phyloP scores from a whole-genome alignment of 2,888 invertebrate species.

The Andrena dorsata region DNA sequence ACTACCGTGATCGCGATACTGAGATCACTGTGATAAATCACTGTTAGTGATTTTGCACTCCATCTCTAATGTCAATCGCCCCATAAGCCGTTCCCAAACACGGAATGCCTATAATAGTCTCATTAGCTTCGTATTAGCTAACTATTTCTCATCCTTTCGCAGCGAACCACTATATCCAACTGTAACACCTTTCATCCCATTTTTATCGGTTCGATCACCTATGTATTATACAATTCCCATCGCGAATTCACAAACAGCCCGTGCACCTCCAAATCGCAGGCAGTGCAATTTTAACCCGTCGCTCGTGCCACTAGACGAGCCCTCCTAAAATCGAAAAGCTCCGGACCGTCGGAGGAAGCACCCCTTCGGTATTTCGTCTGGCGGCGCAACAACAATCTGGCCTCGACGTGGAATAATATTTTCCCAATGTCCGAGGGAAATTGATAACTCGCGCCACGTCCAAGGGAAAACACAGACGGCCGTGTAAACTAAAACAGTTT shows the following conservation, averaged over 20 bases:
- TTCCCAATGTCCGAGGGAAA: constrained; percentile 67
- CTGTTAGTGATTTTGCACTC: no score
- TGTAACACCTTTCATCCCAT: no score
- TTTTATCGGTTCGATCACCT: no score
- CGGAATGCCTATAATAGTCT: no score
- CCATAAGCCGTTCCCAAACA: no score
- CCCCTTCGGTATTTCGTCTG: constrained; percentile 52
- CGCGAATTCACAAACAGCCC: not conserved
- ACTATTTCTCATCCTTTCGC: no score
- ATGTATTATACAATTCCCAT: not conserved
- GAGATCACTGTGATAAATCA: no score
- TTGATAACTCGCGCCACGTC: constrained; percentile 64
- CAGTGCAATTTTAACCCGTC: not conserved
- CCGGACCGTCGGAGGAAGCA: constrained; percentile 2
- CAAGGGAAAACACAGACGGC: constrained; percentile 66
- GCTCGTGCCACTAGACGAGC: constrained; percentile 1
- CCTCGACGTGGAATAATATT: constrained; percentile 69
- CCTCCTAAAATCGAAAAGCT: not conserved
- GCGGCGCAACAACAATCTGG: constrained; percentile 54
- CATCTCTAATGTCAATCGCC: no score
- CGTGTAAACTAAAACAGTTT: constrained; percentile 64
- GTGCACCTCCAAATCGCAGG: not conserved
- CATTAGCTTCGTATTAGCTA: no score
- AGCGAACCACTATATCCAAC: no score
- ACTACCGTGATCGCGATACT: no score